Base-by-base conservation (phyloP, 2,113 vertebrate genomes). In the Ophthalmotilapia sp. region DNA sequence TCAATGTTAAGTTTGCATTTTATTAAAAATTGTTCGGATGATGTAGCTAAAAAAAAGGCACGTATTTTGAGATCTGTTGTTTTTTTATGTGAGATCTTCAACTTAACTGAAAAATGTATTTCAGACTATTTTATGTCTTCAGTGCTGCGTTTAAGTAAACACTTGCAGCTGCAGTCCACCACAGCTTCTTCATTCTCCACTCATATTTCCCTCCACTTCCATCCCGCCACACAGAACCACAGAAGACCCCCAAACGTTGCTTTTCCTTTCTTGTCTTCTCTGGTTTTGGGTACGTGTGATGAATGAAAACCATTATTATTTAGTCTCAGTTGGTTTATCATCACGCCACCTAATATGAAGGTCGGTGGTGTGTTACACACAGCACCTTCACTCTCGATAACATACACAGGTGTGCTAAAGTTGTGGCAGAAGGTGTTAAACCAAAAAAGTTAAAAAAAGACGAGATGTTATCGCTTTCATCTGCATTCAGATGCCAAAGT, bases 361-460 rank as follows among this genome's bases (percentile, higher is more conserved):
- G 54, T 31, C 56, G 79, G 40, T 29, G 55, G 79, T 60, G 79
- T 86, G 53, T 81, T 79, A 84, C 53, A 38, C 75, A 21, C 55
- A 80, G 7, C 80, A 53, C 42, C 83, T 62, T 65, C 45, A 42
- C 65, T 49, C 58, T 73, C 10, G 62, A 89, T 90, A 90, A 89
- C 83, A 21, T 15, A 36, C 14, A 77, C 95, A 96, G 94, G 93
- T 95, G 95, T 90, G 88, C 42, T 83, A 51, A 81, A 85, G 87
- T 86, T 93, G 93, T 88, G 91, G 93, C 87, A 92, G 83, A 90
- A 82, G 60, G 89, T 89, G 92, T 90, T 90, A 90, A 93, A 92
- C 94, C 92, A 82, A 83, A 92, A 53, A 83, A 86, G 88, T 91
- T 91, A 88, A 91, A 95, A 86, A 91, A 90, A 94, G 91, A 89